Conservation (phyloP, 2,113 vertebrate species). For the Pavo muticus region DNA sequence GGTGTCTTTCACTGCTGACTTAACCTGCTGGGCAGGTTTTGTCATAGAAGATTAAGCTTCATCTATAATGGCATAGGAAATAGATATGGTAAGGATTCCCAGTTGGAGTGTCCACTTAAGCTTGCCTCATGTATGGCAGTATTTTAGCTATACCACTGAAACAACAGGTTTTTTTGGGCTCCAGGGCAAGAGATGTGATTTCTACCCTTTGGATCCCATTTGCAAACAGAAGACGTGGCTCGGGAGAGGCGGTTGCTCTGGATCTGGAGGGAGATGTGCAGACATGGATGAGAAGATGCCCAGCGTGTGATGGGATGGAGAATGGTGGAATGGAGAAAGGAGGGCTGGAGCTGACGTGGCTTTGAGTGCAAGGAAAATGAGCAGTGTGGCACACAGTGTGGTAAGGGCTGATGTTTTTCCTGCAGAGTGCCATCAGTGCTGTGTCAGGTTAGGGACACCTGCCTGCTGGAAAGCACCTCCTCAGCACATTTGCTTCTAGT, state of each 20-base stretch:
- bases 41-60: background rate
- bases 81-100: background rate
- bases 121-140: fast-evolving
- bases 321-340: background rate
- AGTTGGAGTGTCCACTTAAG: background rate
- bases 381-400: background rate
- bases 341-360: background rate
- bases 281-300: background rate
- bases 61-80: background rate
- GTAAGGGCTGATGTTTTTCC: no score
- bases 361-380: no score
- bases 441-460: no score
- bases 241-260: background rate
- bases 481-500: background rate
- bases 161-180: fast-evolving
- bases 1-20: background rate
- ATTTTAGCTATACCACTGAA: fast-evolving
- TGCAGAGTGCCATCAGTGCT: background rate
- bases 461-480: no score
- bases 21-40: background rate
- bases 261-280: background rate
- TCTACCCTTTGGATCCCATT: background rate
- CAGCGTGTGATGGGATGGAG: no score
- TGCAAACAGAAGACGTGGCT: background rate
- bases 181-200: fast-evolving